These are phyloP conservation scores for Chitala chitala DNA, from an alignment of 2,113 vertebrate species.

Conservation along the genomic window DNA sequence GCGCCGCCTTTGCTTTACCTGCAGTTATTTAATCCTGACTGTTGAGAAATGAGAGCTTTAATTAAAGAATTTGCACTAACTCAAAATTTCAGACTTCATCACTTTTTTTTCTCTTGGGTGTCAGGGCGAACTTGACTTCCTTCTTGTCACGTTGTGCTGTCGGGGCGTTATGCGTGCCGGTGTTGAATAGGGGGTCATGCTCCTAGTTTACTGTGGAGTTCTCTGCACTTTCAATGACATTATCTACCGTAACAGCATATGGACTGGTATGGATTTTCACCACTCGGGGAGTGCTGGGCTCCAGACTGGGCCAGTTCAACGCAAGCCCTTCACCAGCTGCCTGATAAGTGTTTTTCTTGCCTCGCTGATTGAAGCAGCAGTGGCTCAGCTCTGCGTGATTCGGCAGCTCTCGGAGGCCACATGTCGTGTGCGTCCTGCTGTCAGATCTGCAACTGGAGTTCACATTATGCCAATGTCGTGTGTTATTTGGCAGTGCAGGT, in stretches of 20 bases:
- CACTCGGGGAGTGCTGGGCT: neutral
- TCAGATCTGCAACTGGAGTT: too few relatives aligned
- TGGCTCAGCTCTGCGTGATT: neutral
- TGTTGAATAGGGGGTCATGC: neutral
- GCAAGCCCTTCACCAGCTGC: neutral
- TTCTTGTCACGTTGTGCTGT: neutral
- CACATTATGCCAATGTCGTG: too few relatives aligned
- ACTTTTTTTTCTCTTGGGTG: neutral
- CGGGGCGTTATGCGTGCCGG: neutral
- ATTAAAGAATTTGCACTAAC: conserved; percentile 25
- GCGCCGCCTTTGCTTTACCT: conserved; percentile 5
- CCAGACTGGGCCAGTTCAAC: conserved; percentile 26
- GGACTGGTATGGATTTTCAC: conserved; percentile 33
- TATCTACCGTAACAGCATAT: neutral
- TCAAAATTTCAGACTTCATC: conserved; percentile 12
- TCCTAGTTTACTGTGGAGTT: too few relatives aligned
- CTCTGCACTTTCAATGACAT: neutral
- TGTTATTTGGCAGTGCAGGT: too few relatives aligned
- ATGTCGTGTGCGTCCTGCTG: too few relatives aligned
- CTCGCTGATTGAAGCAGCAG: neutral
- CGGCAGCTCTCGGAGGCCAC: neutral
- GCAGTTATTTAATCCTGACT: conserved; percentile 25
- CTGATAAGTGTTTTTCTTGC: neutral
- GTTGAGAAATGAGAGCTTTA: conserved; percentile 14
- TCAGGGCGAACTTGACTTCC: neutral